Evolutionary conservation across 2,113 vertebrate species (phyloP).

Genomic region (Puma concolor): DNA sequence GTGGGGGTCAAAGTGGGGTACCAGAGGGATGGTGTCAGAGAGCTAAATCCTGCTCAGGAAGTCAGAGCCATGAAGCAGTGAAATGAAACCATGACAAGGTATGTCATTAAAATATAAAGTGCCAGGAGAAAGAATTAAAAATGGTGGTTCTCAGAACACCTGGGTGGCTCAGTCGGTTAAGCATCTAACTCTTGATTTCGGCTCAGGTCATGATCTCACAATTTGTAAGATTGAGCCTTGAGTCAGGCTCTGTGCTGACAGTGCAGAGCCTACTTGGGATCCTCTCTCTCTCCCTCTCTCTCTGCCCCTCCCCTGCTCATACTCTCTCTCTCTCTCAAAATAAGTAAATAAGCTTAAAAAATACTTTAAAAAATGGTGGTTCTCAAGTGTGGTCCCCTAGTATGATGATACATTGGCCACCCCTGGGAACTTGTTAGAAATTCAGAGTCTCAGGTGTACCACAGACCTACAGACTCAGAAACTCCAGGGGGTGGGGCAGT

Average conservation of each 20-base stretch:
- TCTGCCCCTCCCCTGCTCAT: no score
- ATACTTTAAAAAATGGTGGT: background rate
- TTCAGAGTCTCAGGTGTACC: background rate
- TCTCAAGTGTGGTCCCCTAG: background rate
- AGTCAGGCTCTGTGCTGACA: no score
- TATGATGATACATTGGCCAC: background rate
- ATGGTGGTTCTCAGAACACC: background rate
- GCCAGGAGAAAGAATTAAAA: background rate
- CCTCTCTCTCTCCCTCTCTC: no score
- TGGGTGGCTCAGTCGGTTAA: no score
- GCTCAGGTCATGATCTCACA: no score
- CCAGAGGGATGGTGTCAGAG: no score
- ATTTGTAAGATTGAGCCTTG: no score
- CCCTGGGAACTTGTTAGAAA: background rate
- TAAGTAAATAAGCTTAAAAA: no score
- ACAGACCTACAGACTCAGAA: background rate
- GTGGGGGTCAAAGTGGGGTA: no score
- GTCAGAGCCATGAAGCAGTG: background rate
- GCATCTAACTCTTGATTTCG: no score
- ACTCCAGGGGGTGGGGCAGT: background rate
- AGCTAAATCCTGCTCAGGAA: background rate
- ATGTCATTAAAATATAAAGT: background rate
- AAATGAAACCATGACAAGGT: background rate
- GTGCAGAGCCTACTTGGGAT: no score
- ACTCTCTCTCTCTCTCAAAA: no score